Percentiles rank a stretch among this genome's conserved stretches.
These are phyloP conservation scores for Chamaetylas fuelleborni DNA, from an alignment of 2,113 vertebrate genomes.

Conservation along the genomic window DNA sequence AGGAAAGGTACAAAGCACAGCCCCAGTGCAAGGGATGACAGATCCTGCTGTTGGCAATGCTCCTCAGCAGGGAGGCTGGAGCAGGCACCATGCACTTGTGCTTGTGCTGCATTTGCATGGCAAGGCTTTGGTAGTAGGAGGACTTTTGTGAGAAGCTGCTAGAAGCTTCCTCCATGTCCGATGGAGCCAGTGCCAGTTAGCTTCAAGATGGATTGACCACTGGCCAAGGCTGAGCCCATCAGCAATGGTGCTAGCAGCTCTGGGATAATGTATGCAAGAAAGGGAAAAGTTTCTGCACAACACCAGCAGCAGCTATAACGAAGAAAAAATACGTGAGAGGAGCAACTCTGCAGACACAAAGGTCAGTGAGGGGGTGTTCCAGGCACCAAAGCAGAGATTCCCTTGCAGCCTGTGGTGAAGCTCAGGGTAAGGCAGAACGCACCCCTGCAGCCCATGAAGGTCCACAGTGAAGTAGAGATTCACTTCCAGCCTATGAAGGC, in stretches of 20 bases:
- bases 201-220: background rate
- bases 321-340: background rate
- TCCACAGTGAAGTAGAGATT: background rate
- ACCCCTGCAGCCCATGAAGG: background rate
- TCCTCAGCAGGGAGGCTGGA: background rate
- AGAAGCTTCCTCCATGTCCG: background rate
- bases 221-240: background rate
- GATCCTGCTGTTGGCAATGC: background rate
- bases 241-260: background rate
- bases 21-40: background rate
- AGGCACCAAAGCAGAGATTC: background rate
- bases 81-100: fast-evolving
- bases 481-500: background rate
- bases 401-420: background rate
- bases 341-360: background rate
- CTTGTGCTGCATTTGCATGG: background rate
- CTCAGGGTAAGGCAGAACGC: background rate
- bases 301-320: background rate
- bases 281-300: background rate
- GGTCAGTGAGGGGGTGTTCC: background rate
- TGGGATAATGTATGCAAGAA: background rate
- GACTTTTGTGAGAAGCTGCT: background rate
- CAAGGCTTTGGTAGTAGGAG: background rate
- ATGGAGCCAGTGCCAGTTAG: background rate
- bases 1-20: background rate